A percentile compares a stretch with the other conserved stretches of the same genome.
These are phyloP conservation scores for Dryomyza anilis DNA, from an alignment of 2,888 invertebrate genomes.

Conservation along the genomic window DNA sequence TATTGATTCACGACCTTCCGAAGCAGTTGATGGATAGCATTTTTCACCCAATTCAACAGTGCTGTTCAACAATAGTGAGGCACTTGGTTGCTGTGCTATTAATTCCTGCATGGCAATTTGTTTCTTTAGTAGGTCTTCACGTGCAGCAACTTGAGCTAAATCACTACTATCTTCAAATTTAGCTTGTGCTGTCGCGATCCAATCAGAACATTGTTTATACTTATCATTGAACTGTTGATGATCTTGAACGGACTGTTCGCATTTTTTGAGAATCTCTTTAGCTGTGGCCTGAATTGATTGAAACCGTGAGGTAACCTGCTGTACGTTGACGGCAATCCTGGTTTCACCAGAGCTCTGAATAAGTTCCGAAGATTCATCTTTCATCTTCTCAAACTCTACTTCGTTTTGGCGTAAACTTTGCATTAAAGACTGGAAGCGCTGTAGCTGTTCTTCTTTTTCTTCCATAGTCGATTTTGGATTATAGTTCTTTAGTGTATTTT, in stretches of 20 bases:
- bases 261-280: conserved; percentile 89
- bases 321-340: conserved; percentile 84
- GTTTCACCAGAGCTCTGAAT: conserved; percentile 85
- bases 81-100: conserved; percentile 75
- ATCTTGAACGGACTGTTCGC: conserved; percentile 84
- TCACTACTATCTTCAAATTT: conserved; percentile 73
- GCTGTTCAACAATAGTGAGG: conserved; percentile 77
- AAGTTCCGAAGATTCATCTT: conserved; percentile 83
- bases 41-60: conserved; percentile 89
- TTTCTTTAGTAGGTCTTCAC: conserved; percentile 73
- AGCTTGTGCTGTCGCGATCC: conserved; percentile 77
- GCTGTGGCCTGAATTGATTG: conserved; percentile 88
- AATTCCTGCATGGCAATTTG: conserved; percentile 75
- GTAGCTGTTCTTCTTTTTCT: conserved; percentile 88
- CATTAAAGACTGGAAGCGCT: conserved; percentile 85
- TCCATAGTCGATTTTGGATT: conserved; percentile 81
- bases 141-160: conserved; percentile 67
- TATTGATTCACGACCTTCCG: conserved; percentile 85
- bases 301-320: conserved; percentile 88
- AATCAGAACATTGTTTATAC: conserved; percentile 81
- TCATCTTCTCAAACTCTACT: conserved; percentile 83
- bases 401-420: conserved; percentile 82
- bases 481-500: conserved; percentile 84
- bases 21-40: conserved; percentile 82
- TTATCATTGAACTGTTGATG: conserved; percentile 81